A percentile compares a stretch with the other conserved stretches of the same genome.
Evolutionary conservation across 2,113 vertebrate species (phyloP).

Genomic region (Camarhynchus parvulus): DNA sequence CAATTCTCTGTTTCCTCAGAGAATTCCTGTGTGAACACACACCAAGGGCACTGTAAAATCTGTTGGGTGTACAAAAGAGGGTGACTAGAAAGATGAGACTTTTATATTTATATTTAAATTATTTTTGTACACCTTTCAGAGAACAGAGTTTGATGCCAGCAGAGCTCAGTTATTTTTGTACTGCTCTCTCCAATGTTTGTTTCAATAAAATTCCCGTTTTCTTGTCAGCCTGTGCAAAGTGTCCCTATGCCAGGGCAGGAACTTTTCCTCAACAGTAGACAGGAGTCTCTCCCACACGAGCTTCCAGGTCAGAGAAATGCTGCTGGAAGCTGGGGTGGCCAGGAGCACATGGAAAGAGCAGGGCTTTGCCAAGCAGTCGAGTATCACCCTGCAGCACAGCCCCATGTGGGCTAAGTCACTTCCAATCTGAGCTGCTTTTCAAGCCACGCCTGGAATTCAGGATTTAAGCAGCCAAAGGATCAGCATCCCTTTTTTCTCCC

Average conservation of each 20-base stretch:
- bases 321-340: neutral
- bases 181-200: neutral
- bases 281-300: neutral
- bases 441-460: accelerated
- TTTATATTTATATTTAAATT: slow-evolving; percentile 50
- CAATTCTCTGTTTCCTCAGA: neutral
- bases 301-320: neutral
- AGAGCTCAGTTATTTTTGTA: slow-evolving; percentile 63
- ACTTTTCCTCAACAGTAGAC: accelerated
- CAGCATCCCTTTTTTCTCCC: neutral
- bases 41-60: neutral
- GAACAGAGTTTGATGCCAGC: neutral
- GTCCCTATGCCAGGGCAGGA: neutral
- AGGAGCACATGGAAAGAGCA: neutral
- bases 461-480: neutral
- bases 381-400: neutral
- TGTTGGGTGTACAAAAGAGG: neutral
- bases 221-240: neutral
- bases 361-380: neutral
- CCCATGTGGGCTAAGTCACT: neutral
- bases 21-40: neutral
- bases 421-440: neutral
- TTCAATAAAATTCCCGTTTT: slow-evolving; percentile 69
- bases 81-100: neutral
- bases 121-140: slow-evolving; percentile 50